These are phyloP conservation scores for Athripsodes cinereus DNA, from an alignment of 2,888 invertebrate genomes.

Conservation along the genomic window DNA sequence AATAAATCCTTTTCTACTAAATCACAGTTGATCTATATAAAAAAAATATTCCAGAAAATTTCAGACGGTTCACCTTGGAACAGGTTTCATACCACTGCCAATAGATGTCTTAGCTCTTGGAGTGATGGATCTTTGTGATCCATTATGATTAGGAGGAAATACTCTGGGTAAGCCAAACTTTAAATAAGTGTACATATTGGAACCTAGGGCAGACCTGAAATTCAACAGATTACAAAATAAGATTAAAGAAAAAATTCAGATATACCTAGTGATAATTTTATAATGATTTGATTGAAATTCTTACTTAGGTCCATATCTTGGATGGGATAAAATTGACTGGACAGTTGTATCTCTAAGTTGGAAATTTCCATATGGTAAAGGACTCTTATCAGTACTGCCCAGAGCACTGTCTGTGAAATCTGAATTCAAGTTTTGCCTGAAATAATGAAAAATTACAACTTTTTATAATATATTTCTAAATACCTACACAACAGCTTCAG, in stretches of 20 bases:
- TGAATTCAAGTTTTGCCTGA: conserved; percentile 88
- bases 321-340: conserved; percentile 83
- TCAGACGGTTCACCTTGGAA: conserved; percentile 37
- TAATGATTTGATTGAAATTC: no score
- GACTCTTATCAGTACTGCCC: conserved; percentile 88
- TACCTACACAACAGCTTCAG: no score
- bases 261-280: not conserved
- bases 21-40: no score
- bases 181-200: conserved; percentile 89
- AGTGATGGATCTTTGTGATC: conserved; percentile 62
- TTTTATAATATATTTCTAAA: no score
- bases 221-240: no score
- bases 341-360: conserved; percentile 89
- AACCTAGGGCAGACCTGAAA: conserved; percentile 72
- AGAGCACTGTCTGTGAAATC: conserved; percentile 93
- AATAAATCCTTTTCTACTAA: not conserved
- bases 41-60: no score
- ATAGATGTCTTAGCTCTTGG: conserved; percentile 53
- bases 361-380: conserved; percentile 90
- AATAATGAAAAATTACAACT: no score
- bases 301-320: conserved; percentile 85
- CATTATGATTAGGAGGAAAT: conserved; percentile 76
- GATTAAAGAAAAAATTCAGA: no score
- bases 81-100: conserved; percentile 50
- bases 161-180: conserved; percentile 91